These are phyloP conservation scores for Drosophila ambigua DNA, from an alignment of 1,140 invertebrate genomes.

Conservation along the genomic window DNA sequence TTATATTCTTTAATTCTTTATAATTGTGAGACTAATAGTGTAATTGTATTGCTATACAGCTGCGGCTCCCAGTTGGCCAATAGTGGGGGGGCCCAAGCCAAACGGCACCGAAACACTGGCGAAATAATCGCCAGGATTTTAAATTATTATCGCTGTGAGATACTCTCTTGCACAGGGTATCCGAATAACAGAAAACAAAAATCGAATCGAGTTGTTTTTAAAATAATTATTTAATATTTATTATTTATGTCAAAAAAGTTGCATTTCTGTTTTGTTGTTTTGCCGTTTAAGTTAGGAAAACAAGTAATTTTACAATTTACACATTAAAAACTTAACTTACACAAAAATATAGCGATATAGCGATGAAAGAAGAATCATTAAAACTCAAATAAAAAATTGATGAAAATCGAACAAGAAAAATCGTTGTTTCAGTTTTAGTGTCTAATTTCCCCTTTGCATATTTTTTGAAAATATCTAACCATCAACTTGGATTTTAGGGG, in stretches of 20 bases:
- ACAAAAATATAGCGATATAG: slow-evolving; percentile 31
- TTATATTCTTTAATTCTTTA: no score
- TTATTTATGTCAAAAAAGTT: slow-evolving; percentile 71
- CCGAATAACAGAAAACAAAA: no score
- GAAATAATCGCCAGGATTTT: no score
- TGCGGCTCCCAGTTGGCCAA: no score
- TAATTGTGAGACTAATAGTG: no score
- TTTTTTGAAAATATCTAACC: slow-evolving; percentile 55
- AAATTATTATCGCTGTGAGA: no score
- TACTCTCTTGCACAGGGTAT: no score
- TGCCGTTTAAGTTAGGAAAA: slow-evolving; percentile 71
- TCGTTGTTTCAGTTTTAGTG: slow-evolving; percentile 18
- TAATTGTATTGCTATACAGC: no score
- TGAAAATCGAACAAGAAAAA: slow-evolving; percentile 25
- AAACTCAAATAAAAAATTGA: slow-evolving; percentile 29
- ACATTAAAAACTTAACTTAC: slow-evolving; percentile 70
- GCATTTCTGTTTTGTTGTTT: slow-evolving; percentile 60
- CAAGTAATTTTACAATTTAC: slow-evolving; percentile 80
- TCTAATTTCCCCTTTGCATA: slow-evolving; percentile 35
- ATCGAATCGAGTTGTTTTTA: slow-evolving; percentile 41
- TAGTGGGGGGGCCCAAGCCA: no score
- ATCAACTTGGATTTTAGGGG: slow-evolving; percentile 17
- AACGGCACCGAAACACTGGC: no score
- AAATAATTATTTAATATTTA: slow-evolving; percentile 76
- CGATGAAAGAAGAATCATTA: slow-evolving; percentile 8